phyloP scores from a whole-genome alignment of 2,797 vertebrate species.

The Carcharodon carcharias region DNA sequence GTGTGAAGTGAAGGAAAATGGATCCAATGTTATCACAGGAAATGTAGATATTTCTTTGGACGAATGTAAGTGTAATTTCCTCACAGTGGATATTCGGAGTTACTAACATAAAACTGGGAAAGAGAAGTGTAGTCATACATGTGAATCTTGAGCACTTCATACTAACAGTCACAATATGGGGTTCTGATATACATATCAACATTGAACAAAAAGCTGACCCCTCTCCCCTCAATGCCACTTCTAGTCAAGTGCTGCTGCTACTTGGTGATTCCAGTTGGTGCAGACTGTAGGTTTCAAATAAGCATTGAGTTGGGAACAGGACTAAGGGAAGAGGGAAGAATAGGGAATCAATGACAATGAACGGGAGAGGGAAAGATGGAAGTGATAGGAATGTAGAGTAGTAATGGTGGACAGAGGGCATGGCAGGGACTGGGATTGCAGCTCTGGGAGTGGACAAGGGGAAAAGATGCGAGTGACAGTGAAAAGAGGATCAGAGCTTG shows the following conservation, averaged over 20 bases:
- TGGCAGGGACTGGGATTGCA: too few relatives aligned
- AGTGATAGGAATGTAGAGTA: too few relatives aligned
- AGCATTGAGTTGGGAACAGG: not conserved
- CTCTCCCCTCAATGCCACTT: not conserved
- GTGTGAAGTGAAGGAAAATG: conserved; percentile 11
- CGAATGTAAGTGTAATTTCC: not conserved
- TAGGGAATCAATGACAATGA: not conserved
- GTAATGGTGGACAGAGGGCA: too few relatives aligned
- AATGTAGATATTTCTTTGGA: not conserved
- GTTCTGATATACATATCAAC: not conserved
- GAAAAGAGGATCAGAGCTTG: too few relatives aligned
- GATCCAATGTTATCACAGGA: not conserved
- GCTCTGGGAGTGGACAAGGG: too few relatives aligned
- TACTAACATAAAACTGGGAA: too few relatives aligned
- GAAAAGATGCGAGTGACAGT: too few relatives aligned
- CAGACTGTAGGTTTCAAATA: not conserved
- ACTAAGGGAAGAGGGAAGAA: not conserved
- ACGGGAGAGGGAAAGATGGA: not conserved
- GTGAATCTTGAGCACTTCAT: not conserved
- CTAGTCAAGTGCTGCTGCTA: not conserved
- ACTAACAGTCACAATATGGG: too few relatives aligned
- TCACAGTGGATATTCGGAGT: not conserved
- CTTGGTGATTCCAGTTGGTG: not conserved
- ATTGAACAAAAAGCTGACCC: not conserved
- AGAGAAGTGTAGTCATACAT: not conserved